Percentiles rank a stretch among this genome's conserved stretches.
These are phyloP conservation scores for Prietella phreatophila DNA, from an alignment of 2,113 vertebrate species.

Conservation along the genomic window DNA sequence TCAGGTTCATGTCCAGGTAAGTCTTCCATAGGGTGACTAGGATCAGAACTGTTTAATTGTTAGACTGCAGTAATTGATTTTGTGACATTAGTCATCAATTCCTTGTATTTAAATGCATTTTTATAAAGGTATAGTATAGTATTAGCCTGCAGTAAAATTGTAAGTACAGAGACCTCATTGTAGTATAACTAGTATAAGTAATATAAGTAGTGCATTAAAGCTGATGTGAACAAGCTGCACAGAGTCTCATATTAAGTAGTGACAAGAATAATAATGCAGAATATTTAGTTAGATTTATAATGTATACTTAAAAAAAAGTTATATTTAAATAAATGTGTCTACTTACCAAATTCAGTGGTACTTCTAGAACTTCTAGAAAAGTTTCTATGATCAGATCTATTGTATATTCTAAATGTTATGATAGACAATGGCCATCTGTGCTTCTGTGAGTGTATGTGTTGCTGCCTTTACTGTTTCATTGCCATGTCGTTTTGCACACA, in stretches of 20 bases:
- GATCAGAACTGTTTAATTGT: not conserved
- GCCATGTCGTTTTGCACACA: not conserved
- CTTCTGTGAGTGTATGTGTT: not conserved
- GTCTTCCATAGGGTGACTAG: not conserved
- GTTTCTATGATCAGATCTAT: not conserved
- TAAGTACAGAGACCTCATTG: not conserved
- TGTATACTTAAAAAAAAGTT: not conserved
- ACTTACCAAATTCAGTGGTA: not conserved
- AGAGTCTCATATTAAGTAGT: not conserved
- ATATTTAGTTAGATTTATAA: not conserved
- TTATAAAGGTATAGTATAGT: not conserved
- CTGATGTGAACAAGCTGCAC: not conserved
- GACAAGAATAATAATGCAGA: not conserved
- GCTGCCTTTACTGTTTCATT: not conserved
- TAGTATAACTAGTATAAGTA: not conserved
- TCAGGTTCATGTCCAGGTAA: slow-evolving; percentile 77
- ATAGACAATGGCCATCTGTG: not conserved
- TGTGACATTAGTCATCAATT: not conserved
- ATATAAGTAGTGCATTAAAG: not conserved
- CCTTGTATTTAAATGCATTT: not conserved
- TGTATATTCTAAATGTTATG: not conserved
- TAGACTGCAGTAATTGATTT: not conserved
- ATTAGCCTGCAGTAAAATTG: not conserved
- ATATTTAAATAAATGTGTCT: not conserved
- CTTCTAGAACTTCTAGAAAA: not conserved